phyloP scores from a whole-genome alignment of 2,888 invertebrate genomes.

The Scaptomyza flava region DNA sequence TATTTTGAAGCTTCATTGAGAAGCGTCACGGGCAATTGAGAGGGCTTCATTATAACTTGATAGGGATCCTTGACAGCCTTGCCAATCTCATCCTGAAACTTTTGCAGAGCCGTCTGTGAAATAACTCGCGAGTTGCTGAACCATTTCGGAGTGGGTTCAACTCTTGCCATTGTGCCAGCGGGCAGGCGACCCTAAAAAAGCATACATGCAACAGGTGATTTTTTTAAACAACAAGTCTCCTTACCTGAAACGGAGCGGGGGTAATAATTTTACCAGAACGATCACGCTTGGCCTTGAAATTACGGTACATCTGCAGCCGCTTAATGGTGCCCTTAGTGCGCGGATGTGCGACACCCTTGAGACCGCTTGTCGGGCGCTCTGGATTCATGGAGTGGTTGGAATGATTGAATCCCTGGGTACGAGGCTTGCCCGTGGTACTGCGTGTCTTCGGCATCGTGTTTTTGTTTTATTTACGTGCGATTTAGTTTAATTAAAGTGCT shows the following conservation, averaged over 20 bases:
- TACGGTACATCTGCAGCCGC: constrained; percentile 98
- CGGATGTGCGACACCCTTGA: constrained; percentile 93
- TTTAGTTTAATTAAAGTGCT: constrained; percentile 17
- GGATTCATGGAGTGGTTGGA: constrained; percentile 98
- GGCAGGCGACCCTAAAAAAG: constrained; percentile 88
- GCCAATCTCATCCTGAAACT: constrained; percentile 97
- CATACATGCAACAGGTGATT: constrained; percentile 8
- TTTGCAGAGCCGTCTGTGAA: constrained; percentile 94
- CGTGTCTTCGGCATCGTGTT: constrained; percentile 90
- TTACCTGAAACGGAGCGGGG: constrained; percentile 96
- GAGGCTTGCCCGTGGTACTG: constrained; percentile 90
- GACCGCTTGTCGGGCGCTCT: constrained; percentile 90
- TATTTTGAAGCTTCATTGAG: constrained; percentile 96
- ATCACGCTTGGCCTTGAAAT: constrained; percentile 97
- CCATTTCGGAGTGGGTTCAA: constrained; percentile 99
- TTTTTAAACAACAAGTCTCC: not conserved
- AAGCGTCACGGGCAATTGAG: constrained; percentile 96
- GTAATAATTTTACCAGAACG: constrained; percentile 94
- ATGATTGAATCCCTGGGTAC: constrained; percentile 93
- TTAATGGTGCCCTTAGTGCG: constrained; percentile 97
- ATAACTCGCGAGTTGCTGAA: constrained; percentile 99
- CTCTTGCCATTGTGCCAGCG: constrained; percentile 95
- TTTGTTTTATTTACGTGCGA: constrained; percentile 20
- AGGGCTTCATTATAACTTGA: constrained; percentile 98
- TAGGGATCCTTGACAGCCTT: constrained; percentile 98